A percentile compares a stretch with the other conserved stretches of the same genome.
These are phyloP conservation scores for Paramisgurnus dabryanus DNA, from an alignment of 2,113 vertebrate species.

Conservation along the genomic window DNA sequence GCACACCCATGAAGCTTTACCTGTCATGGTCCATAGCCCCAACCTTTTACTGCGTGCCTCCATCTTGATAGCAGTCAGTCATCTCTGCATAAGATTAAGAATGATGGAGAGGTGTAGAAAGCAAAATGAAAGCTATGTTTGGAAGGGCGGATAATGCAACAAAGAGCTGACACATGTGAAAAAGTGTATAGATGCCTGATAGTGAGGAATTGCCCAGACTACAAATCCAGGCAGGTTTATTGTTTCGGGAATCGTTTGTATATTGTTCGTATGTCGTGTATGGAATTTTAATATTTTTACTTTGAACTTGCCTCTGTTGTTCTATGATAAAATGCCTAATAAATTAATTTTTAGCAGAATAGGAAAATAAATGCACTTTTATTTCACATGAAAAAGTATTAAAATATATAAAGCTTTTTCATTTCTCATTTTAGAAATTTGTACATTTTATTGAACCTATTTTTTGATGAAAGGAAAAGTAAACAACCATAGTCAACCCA, in stretches of 20 bases:
- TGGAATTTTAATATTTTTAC: slow-evolving; percentile 17
- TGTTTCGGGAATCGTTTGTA: slow-evolving; percentile 37
- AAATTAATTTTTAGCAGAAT: no score
- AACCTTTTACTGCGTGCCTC: slow-evolving; percentile 2
- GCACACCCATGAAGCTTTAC: background rate
- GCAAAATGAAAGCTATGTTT: slow-evolving; percentile 37
- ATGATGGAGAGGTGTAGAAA: slow-evolving; percentile 49
- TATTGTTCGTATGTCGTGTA: background rate
- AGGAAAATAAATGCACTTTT: no score
- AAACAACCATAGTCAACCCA: no score
- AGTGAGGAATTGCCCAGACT: slow-evolving; percentile 37
- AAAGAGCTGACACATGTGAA: slow-evolving; percentile 46
- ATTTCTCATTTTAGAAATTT: no score
- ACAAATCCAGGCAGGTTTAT: slow-evolving; percentile 39
- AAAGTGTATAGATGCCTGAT: slow-evolving; percentile 41
- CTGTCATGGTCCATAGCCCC: background rate
- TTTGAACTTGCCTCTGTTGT: slow-evolving; percentile 8
- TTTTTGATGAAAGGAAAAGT: no score
- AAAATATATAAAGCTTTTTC: no score
- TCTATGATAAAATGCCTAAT: no score
- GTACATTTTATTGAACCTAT: no score
- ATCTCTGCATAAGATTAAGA: slow-evolving; percentile 23
- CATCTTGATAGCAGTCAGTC: slow-evolving; percentile 39
- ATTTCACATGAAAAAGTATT: no score
- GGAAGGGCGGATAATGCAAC: slow-evolving; percentile 43